Conservation (phyloP, 2,888 invertebrate species). For the Shargacucullia verbasci region DNA sequence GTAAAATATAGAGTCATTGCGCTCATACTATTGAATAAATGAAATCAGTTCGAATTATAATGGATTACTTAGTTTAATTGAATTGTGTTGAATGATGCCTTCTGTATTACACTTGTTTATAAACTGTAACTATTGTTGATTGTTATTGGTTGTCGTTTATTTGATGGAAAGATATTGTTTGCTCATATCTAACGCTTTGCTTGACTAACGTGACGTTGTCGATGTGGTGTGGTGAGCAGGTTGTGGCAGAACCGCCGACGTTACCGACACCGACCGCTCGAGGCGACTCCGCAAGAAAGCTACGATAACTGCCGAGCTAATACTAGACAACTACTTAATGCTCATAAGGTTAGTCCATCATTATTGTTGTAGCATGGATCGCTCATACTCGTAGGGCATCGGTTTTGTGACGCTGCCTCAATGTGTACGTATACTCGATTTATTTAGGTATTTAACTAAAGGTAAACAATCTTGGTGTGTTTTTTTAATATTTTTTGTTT, state of each 20-base stretch:
- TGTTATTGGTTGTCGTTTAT: slow-evolving; percentile 3
- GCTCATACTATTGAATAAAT: no score
- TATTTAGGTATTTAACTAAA: no score
- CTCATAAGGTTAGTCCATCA: slow-evolving; percentile 59
- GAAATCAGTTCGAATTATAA: no score
- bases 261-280: slow-evolving; percentile 78
- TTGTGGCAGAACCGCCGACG: slow-evolving; percentile 71
- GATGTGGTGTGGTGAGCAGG: slow-evolving; percentile 68
- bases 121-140: slow-evolving; percentile 1
- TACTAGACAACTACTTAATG: slow-evolving; percentile 62
- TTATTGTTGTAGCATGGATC: slow-evolving; percentile 1
- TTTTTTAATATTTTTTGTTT: no score
- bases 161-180: slow-evolving; percentile 20
- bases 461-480: no score
- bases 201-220: slow-evolving; percentile 55
- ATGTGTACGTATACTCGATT: slow-evolving; percentile 4
- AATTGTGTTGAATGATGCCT: no score
- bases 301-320: slow-evolving; percentile 76
- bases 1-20: no score
- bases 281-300: slow-evolving; percentile 79
- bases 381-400: background rate
- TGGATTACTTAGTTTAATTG: no score
- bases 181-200: slow-evolving; percentile 50
- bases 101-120: background rate
- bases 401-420: slow-evolving; percentile 4